Conservation (phyloP, 1,140 invertebrate species). For the Tetragnatha versicolor region DNA sequence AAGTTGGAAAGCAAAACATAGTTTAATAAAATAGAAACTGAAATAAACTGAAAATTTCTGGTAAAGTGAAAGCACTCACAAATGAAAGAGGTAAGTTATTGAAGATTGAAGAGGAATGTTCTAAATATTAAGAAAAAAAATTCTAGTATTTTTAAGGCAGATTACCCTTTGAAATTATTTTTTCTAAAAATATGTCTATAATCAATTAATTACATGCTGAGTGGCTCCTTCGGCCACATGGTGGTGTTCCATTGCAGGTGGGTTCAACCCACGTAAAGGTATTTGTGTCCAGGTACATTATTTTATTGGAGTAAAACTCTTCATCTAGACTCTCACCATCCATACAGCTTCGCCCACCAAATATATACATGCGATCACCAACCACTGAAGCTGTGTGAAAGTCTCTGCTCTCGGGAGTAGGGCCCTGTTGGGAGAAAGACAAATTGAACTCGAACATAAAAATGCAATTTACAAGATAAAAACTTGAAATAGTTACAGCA, state of each 20-base stretch:
- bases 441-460: too few species aligned
- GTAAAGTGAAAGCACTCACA: neutral
- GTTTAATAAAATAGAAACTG: neutral
- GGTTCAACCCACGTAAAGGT: slow-evolving; percentile 75
- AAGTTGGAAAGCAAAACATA: neutral
- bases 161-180: too few species aligned
- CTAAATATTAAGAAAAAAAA: neutral
- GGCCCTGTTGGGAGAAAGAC: too few species aligned
- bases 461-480: too few species aligned
- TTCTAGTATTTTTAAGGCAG: too few species aligned
- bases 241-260: slow-evolving; percentile 68
- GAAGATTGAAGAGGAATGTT: neutral
- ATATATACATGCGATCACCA: slow-evolving; percentile 80
- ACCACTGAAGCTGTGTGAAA: slow-evolving; percentile 85
- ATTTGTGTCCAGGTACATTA: slow-evolving; percentile 78
- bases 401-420: slow-evolving; percentile 77
- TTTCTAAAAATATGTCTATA: slow-evolving; percentile 60
- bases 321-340: slow-evolving; percentile 67
- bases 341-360: slow-evolving; percentile 80
- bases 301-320: slow-evolving; percentile 79
- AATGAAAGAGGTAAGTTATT: neutral
- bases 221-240: slow-evolving; percentile 82
- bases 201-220: slow-evolving; percentile 67
- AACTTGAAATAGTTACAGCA: too few species aligned
- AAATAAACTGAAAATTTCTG: neutral